Conservation (phyloP, 1,140 invertebrate species). For the Musca domestica region DNA sequence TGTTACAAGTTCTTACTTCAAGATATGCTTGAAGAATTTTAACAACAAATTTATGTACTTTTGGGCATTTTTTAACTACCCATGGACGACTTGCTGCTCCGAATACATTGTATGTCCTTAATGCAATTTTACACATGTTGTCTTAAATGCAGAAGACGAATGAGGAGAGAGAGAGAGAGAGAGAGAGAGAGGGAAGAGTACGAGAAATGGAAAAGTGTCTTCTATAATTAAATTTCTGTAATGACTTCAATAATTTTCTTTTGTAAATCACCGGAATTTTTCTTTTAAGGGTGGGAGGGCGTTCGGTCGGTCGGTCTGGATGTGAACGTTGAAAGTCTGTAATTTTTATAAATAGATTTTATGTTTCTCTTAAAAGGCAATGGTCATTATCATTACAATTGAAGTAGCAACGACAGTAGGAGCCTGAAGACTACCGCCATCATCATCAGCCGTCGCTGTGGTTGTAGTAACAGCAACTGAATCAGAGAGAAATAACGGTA, state of each 20-base stretch:
- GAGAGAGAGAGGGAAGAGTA: too few species aligned
- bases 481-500: background rate
- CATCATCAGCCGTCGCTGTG: background rate
- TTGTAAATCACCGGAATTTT: constrained; percentile 15
- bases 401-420: too few species aligned
- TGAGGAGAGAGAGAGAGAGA: too few species aligned
- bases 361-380: constrained; percentile 9
- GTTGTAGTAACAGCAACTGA: background rate
- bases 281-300: background rate
- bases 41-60: too few species aligned
- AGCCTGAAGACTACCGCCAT: background rate
- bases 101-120: too few species aligned
- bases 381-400: constrained; percentile 21
- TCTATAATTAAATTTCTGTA: constrained; percentile 13
- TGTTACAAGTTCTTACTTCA: too few species aligned
- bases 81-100: too few species aligned
- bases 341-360: constrained; percentile 14
- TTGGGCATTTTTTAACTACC: too few species aligned
- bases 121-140: too few species aligned
- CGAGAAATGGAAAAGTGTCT: background rate
- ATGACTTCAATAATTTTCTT: constrained; percentile 14
- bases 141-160: too few species aligned
- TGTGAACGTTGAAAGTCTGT: background rate
- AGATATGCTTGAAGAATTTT: too few species aligned
- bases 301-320: background rate